A percentile compares a stretch with the other conserved stretches of the same genome.
phyloP scores from a whole-genome alignment of 2,888 invertebrate genomes.

The Leptinotarsa juncta region DNA sequence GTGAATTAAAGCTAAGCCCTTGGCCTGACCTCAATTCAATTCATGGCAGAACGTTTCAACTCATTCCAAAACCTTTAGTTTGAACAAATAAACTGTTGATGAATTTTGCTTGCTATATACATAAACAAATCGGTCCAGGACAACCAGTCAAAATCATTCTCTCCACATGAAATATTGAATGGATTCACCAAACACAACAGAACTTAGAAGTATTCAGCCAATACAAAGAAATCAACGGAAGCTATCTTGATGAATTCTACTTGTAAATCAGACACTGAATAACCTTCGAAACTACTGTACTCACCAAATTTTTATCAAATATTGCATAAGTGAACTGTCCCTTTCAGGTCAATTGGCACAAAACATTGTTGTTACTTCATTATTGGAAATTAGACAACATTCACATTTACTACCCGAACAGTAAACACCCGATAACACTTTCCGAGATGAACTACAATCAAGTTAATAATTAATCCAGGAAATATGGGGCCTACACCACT shows the following conservation, averaged over 20 bases:
- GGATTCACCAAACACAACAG: background rate
- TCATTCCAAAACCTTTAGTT: background rate
- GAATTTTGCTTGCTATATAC: background rate
- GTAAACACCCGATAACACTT: constrained; percentile 33
- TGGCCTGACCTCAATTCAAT: constrained; percentile 53
- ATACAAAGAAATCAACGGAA: constrained; percentile 37
- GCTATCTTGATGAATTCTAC: constrained; percentile 35
- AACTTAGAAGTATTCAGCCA: constrained; percentile 35
- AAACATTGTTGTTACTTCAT: constrained; percentile 33
- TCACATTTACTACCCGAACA: constrained; percentile 32
- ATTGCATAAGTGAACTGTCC: constrained; percentile 50
- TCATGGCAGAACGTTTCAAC: background rate
- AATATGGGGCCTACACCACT: constrained; percentile 42
- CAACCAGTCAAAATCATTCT: background rate
- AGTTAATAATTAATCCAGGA: constrained; percentile 35
- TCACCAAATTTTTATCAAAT: constrained; percentile 54
- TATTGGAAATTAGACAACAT: constrained; percentile 16
- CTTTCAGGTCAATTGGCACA: constrained; percentile 40
- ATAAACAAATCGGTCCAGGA: constrained; percentile 16
- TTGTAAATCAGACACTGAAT: constrained; percentile 43
- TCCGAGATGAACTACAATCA: constrained; percentile 31
- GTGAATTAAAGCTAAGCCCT: constrained; percentile 53
- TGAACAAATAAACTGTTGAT: background rate
- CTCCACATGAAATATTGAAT: background rate
- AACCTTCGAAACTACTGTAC: constrained; percentile 52